Evolutionary conservation across 2,888 invertebrate species (phyloP), one percentile per base, ranked within the genome.

Genomic region (Mythimna impura): DNA sequence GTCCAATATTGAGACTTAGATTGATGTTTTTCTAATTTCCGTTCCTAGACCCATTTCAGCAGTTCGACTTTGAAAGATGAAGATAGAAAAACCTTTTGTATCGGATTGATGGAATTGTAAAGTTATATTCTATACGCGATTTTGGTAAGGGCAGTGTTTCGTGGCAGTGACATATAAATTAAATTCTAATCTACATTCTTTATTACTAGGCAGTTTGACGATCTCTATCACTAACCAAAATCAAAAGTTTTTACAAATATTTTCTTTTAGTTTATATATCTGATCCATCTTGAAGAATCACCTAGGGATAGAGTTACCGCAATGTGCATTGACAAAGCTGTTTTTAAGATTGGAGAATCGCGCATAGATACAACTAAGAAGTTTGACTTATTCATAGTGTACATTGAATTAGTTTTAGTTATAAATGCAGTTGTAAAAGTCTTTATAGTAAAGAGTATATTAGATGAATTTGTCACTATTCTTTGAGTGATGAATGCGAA

Each of bases 341-440:
- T 25, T 34, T 25, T 22, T 67, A 64, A 34, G 6, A n/a, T 55
- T 12, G 22, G 17, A 70, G 52, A 60, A 55, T 77, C 66, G 71
- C 75, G 75, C 52, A 63, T 61, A 71, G 66, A 79, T 73, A 76
- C 72, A 65, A 60, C 58, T 62, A 47, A 68, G 36, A 60, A 67
- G 63, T 64, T 57, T 40, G 61, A 68, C 73, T 77, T 83, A 85
- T 62, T 66, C 14, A 30, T 73, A 80, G 73, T 78, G 86, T 75
- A 86, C 72, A 76, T 65, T 74, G 71, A 76, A 78, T 69, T 74
- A 76, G 72, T 52, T 55, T 69, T 74, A 76, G 72, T 52, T 52
- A 70, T 86, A 87, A 86, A 87, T 83, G 86, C 87, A 86, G 73
- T 78, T 83, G 67, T 78, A 85, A 77, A 47, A 84, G 85, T 85